Conservation (phyloP, 2,888 invertebrate genomes). For the Ormyrus thymus region DNA sequence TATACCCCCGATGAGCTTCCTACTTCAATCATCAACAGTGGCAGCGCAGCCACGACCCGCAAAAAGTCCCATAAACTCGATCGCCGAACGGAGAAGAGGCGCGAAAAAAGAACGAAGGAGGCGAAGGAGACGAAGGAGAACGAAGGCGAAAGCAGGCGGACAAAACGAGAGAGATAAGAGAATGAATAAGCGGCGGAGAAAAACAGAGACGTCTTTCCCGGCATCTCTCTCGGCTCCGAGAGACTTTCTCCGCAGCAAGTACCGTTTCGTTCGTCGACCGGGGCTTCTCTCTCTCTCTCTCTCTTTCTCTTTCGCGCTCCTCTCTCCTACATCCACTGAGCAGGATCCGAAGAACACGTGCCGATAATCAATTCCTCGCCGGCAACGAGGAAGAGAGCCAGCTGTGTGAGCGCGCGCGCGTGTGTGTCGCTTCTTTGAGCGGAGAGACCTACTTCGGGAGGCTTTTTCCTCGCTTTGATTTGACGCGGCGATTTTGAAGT, state of each 20-base stretch:
- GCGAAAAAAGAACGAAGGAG: too few relatives aligned
- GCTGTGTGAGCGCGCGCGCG: too few relatives aligned
- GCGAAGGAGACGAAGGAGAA: constrained; percentile 5
- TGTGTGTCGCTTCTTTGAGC: not conserved
- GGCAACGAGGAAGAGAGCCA: too few relatives aligned
- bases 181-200: constrained; percentile 4
- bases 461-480: not conserved
- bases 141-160: constrained; percentile 21
- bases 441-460: not conserved
- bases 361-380: too few relatives aligned
- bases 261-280: constrained; percentile 65
- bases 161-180: constrained; percentile 48
- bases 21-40: too few relatives aligned
- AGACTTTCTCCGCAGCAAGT: constrained; percentile 72
- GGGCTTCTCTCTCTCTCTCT: constrained; percentile 13
- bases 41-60: too few relatives aligned
- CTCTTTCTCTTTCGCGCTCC: not conserved
- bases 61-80: too few relatives aligned
- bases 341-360: too few relatives aligned
- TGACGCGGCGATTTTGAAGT: too few relatives aligned
- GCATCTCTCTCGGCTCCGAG: constrained; percentile 35
- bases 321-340: not conserved
- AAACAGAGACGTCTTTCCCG: constrained; percentile 48
- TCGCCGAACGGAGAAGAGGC: too few relatives aligned
- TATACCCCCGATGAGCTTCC: too few relatives aligned